Evolutionary conservation across 2,797 vertebrate genomes (phyloP).

Genomic region (Phaenicophaeus curvirostris): DNA sequence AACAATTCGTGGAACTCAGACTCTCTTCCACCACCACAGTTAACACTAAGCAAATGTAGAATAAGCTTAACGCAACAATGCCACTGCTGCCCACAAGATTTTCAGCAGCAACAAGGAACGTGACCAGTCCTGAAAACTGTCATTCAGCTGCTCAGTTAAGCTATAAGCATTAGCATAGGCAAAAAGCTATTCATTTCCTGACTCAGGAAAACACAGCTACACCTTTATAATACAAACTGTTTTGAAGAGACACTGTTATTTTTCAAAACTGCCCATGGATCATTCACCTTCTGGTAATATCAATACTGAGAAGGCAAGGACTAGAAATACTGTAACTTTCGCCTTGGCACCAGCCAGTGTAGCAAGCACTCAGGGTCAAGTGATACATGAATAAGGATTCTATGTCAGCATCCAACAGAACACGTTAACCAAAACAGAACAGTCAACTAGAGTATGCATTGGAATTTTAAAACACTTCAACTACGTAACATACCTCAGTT

Average conservation of each 20-base stretch:
- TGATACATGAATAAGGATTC: neutral
- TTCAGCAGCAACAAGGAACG: neutral
- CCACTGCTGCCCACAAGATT: neutral
- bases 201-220: neutral
- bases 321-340: neutral
- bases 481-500: conserved; percentile 81
- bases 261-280: neutral
- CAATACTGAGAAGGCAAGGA: neutral
- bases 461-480: neutral
- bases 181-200: neutral
- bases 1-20: neutral
- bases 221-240: neutral
- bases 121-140: neutral
- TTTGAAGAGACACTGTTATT: neutral
- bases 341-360: neutral
- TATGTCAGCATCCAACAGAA: neutral
- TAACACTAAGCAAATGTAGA: neutral
- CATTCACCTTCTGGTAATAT: neutral
- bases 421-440: neutral
- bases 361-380: neutral
- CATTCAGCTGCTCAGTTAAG: neutral
- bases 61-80: neutral
- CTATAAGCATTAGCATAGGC: neutral
- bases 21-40: neutral
- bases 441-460: neutral